Evolutionary conservation across 2,113 vertebrate species (phyloP), one percentile per base, ranked within the genome.

Genomic region (Zapus hudsonius): DNA sequence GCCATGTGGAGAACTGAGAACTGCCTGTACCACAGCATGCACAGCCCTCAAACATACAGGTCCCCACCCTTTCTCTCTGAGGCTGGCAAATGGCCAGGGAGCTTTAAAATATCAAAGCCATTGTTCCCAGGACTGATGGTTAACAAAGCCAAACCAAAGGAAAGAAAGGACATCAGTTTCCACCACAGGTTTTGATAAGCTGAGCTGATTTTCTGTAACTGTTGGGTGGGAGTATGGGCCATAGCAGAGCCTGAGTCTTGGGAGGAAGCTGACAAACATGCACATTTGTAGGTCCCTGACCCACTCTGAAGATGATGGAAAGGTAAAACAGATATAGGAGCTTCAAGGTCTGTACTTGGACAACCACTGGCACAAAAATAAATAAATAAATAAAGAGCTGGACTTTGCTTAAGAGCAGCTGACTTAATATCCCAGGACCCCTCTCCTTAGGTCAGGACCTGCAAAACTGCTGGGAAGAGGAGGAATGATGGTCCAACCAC

Each of bases 21-120:
- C 55, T 1, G 20, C 1, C 0, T 9, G 12, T 8, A 19, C n/a
- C 61, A 22, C 19, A 67, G 82, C 6, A 4, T 0, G 1, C 12
- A 4, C 42, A 44, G 13, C 27, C 17, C 31, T 7, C 16, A 2
- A 5, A 36, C 23, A 61, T 11, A 27, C 19, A 12, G 0, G 4
- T 11, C 69, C 52, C 63, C 55, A 25, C 15, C 61, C 13, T 73
- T 55, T 15, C 38, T 75, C 57, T 79, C 36, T 0, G 12, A 17
- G 10, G 61, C 94, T 72, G 70, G 72, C 76, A 66, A 17, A 20
- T 2, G 42, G 52, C 75, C 66, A 74, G 36, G 31, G 3, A 33
- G 70, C 36, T 84, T 80, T 29, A 55, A 38, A 25, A 38, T 8
- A 52, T 63, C 94, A 42, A 15, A 87, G 86, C 16, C 64, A 27